phyloP scores from a whole-genome alignment of 2,797 vertebrate species.

The Sebastes itinus region DNA sequence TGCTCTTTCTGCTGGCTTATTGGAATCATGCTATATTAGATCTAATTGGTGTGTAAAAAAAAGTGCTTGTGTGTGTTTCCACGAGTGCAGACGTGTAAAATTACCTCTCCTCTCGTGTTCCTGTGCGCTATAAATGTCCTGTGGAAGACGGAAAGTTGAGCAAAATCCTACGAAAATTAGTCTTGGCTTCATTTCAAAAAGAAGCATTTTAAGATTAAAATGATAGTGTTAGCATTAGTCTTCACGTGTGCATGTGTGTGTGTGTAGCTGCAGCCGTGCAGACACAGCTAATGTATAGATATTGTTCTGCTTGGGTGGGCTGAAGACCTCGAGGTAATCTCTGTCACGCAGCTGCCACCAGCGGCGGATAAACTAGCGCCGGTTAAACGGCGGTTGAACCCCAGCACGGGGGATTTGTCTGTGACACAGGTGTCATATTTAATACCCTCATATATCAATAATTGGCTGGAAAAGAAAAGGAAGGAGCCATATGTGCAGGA shows the following conservation, averaged over 20 bases:
- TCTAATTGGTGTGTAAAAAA: constrained; percentile 23
- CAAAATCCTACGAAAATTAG: not conserved
- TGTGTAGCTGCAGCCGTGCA: constrained; percentile 22
- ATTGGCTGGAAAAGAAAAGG: constrained; percentile 73
- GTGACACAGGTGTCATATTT: constrained; percentile 88
- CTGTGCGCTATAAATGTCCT: not conserved
- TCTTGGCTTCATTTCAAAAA: not conserved
- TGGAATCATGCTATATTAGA: constrained; percentile 15
- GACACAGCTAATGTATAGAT: constrained; percentile 77
- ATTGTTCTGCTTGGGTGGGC: constrained; percentile 88
- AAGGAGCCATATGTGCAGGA: constrained; percentile 67
- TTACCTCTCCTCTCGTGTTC: not conserved
- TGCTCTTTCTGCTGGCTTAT: constrained; percentile 23
- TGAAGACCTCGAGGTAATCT: constrained; percentile 82
- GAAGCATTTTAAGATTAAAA: constrained; percentile 1
- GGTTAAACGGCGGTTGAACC: constrained; percentile 77
- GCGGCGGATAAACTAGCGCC: constrained; percentile 50
- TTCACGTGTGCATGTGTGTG: not conserved
- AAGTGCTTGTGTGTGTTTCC: constrained; percentile 28
- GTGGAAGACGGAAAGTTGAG: not conserved
- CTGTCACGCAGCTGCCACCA: constrained; percentile 84
- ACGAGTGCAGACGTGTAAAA: not conserved
- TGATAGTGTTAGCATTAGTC: constrained; percentile 7
- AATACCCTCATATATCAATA: constrained; percentile 88
- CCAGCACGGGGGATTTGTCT: constrained; percentile 68